Conservation (phyloP, 2,797 vertebrate genomes). For the Falco berigora region DNA sequence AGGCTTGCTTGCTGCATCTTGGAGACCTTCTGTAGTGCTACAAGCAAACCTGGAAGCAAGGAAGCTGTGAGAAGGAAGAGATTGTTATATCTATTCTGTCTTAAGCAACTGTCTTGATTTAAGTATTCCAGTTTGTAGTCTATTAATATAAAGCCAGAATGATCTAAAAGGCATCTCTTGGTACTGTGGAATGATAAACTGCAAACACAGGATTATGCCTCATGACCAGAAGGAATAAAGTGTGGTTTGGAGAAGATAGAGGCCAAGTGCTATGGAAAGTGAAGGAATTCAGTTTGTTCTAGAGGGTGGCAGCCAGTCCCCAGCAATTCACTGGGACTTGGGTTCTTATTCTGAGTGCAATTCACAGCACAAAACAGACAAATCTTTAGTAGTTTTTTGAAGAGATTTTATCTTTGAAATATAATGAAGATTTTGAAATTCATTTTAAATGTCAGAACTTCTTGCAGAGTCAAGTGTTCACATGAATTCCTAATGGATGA, state of each 20-base stretch:
- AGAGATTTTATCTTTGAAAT: not conserved
- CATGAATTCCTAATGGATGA: not conserved
- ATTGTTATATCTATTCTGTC: not conserved
- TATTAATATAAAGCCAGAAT: not conserved
- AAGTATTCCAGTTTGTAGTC: not conserved
- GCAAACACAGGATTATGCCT: not conserved
- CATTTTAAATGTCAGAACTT: not conserved
- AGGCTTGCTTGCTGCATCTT: not conserved
- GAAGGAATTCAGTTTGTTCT: not conserved
- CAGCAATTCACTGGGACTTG: not conserved
- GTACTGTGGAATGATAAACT: not conserved
- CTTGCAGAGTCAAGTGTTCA: not conserved
- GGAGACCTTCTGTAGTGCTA: not conserved
- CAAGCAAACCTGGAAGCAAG: not conserved
- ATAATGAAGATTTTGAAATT: not conserved
- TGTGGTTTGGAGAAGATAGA: not conserved
- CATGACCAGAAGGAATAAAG: not conserved
- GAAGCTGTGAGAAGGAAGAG: not conserved
- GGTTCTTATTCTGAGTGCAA: not conserved
- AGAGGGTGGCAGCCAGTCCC: not conserved
- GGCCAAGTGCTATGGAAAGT: not conserved
- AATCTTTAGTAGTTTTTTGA: not conserved
- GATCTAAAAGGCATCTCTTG: not conserved
- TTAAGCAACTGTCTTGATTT: not conserved
- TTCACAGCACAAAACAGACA: not conserved